Evolutionary conservation across 2,113 vertebrate species (phyloP).

Genomic region (Otocyon megalotis): DNA sequence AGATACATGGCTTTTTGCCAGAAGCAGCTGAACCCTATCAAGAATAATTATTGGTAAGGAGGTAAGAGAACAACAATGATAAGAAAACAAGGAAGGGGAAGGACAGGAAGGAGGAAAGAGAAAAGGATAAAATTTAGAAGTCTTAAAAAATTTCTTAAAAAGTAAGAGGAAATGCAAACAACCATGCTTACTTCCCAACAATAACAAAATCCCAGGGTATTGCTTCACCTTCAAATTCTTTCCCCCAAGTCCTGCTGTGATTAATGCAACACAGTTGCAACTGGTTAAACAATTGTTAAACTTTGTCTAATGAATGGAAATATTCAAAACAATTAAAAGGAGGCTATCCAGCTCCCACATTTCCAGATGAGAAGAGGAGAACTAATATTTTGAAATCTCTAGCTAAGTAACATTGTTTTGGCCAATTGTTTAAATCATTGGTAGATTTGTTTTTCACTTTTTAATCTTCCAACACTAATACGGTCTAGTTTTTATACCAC

Average conservation of each 20-base stretch:
- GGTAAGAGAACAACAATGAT: background rate
- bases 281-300: background rate
- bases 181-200: too few species aligned
- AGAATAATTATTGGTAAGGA: background rate
- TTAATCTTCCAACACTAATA: background rate
- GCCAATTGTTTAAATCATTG: background rate
- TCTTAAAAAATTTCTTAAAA: background rate
- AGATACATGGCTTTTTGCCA: background rate
- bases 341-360: too few species aligned
- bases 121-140: background rate
- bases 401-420: background rate
- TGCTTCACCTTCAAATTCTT: background rate
- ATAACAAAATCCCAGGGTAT: background rate
- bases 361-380: background rate
- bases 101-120: background rate
- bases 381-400: constrained; percentile 7
- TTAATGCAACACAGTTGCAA: background rate
- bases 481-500: background rate
- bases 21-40: background rate
- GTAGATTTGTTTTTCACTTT: background rate
- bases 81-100: background rate
- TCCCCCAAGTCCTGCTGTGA: background rate
- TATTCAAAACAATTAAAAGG: background rate
- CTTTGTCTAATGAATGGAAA: background rate
- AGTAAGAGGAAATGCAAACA: background rate